Evolutionary conservation across 2,113 vertebrate genomes (phyloP).

Genomic region (Pogona vitticeps): DNA sequence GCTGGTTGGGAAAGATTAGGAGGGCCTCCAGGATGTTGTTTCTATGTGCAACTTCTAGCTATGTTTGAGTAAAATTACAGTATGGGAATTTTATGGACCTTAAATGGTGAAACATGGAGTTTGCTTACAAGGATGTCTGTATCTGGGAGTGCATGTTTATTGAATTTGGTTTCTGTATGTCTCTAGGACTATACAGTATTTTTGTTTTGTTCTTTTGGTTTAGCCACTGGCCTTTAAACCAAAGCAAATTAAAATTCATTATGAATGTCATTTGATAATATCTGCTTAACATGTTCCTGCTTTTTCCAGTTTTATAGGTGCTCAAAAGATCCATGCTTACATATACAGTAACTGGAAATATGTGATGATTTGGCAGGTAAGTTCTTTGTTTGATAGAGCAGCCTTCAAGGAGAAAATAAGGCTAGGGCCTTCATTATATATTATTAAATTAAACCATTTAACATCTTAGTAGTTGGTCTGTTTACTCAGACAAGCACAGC

Average conservation of each 20-base stretch:
- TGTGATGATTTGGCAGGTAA: slow-evolving; percentile 48
- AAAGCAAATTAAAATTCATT: not conserved
- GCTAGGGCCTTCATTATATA: not conserved
- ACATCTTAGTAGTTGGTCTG: not conserved
- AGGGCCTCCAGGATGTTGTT: too few relatives aligned
- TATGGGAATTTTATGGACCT: too few relatives aligned
- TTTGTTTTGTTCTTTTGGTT: not conserved
- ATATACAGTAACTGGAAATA: slow-evolving; percentile 46
- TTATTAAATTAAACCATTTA: not conserved
- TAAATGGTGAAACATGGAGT: too few relatives aligned
- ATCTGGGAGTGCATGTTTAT: too few relatives aligned
- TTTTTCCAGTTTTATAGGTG: not conserved
- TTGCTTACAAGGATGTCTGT: too few relatives aligned
- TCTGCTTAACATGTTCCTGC: not conserved
- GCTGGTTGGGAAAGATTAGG: too few relatives aligned
- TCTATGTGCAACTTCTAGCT: too few relatives aligned
- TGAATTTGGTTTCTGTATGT: too few relatives aligned
- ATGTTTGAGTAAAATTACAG: too few relatives aligned
- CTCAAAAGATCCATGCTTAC: not conserved
- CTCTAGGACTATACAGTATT: not conserved
- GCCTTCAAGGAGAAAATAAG: not conserved
- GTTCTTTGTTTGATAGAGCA: not conserved
- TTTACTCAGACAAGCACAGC: not conserved
- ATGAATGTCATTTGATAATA: not conserved
- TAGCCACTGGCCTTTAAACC: not conserved